Conservation (phyloP, 1,140 invertebrate species). For the Brachionus asplanchnoidis region DNA sequence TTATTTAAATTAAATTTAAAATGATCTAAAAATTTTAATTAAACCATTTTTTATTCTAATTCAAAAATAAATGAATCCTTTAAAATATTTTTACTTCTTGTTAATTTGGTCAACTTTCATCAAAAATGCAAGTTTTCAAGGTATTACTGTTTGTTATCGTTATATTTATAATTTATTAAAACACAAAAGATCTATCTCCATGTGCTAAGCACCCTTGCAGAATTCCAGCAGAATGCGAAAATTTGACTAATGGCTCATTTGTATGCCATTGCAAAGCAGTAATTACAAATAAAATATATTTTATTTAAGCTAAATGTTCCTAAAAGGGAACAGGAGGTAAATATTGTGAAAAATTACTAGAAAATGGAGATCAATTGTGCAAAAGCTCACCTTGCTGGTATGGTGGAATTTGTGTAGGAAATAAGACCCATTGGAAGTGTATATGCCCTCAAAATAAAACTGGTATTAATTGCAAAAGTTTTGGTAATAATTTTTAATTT, state of each 20-base stretch:
- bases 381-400: constrained; percentile 17
- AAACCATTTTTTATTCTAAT: not conserved
- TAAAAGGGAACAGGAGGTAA: constrained; percentile 9
- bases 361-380: constrained; percentile 5
- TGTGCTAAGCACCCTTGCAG: not conserved
- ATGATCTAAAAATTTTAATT: not conserved
- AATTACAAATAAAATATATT: not conserved
- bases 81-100: not conserved
- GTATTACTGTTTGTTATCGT: not conserved
- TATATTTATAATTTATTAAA: not conserved
- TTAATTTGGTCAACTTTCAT: not conserved
- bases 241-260: not conserved
- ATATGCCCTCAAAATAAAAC: not conserved
- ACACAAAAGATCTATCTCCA: not conserved
- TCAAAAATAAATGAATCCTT: not conserved
- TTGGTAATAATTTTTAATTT: not conserved
- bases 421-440: not conserved
- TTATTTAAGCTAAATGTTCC: not conserved
- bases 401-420: constrained; percentile 1
- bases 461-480: constrained; percentile 29
- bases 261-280: constrained; percentile 22
- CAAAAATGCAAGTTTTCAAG: not conserved
- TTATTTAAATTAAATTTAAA: not conserved
- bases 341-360: constrained; percentile 19
- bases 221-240: constrained; percentile 17